Conservation (phyloP, 2,797 vertebrate genomes). For the Paedocypris micromegethes region DNA sequence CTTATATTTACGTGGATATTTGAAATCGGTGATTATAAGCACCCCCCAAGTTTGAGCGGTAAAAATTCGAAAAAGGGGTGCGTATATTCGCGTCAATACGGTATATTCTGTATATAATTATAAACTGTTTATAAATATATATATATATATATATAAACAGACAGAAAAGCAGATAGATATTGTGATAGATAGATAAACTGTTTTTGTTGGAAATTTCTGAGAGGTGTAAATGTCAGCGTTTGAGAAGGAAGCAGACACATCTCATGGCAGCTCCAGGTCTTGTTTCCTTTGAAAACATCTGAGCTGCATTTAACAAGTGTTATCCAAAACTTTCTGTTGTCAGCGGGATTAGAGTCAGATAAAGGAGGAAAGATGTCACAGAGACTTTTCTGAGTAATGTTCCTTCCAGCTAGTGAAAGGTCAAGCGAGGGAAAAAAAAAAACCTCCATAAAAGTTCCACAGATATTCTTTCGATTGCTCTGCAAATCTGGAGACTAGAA, state of each 20-base stretch:
- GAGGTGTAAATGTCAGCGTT: too few relatives aligned
- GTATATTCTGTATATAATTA: too few relatives aligned
- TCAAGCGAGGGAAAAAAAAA: conserved; percentile 42
- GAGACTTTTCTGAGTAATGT: conserved; percentile 48
- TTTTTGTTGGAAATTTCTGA: too few relatives aligned
- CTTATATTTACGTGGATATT: too few relatives aligned
- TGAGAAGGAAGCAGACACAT: neutral
- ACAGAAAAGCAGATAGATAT: too few relatives aligned
- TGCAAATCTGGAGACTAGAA: conserved; percentile 30
- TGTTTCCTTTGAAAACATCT: conserved; percentile 42
- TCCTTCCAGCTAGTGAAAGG: conserved; percentile 55
- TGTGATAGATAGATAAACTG: too few relatives aligned
- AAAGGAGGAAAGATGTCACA: conserved; percentile 47
- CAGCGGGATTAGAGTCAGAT: conserved; percentile 43
- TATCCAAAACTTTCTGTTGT: conserved; percentile 40
- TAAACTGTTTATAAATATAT: too few relatives aligned
- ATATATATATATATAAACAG: too few relatives aligned
- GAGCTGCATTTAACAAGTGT: conserved; percentile 42
- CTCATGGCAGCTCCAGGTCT: neutral
- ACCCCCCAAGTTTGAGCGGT: too few relatives aligned
- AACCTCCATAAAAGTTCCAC: neutral
- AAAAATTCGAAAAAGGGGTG: too few relatives aligned
- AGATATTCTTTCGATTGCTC: neutral
- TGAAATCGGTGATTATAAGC: too few relatives aligned
- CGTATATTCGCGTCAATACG: too few relatives aligned